Base-by-base conservation (phyloP, 2,888 invertebrate genomes). In the Netelia melanura region DNA sequence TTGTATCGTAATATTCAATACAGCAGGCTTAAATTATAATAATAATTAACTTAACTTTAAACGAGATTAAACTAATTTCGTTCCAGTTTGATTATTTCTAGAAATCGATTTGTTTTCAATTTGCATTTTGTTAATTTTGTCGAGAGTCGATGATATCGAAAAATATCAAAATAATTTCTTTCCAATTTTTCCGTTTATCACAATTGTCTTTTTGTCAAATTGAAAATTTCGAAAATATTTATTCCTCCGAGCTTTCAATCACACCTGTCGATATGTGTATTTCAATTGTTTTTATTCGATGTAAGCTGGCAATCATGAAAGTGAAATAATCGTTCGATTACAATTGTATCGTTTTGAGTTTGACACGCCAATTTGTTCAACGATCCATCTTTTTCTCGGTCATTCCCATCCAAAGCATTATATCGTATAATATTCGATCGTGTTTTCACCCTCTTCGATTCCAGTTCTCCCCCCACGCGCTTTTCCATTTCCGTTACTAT, bases 341-440 rank as follows among this genome's bases (percentile, higher is more conserved):
- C 68, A 80, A 71, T 76, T 84, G 84, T 81, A 81, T 81, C 72
- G 67, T 43, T 30, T 3, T 62, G 52, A 84, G 76, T 77, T 84
- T 84, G 81, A 81, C 84, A 81, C 84, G 81, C 68, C 81, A 84
- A 84, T 84, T 81, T 84, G 84, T 84, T 76, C 67, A 61, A 67
- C 81, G 81, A 84, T 84, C 84, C 81, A 84, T 84, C 84, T 84
- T 71, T 77, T 77, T 62, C 54, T 70, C 71, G 76, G 67, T 67
- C 80, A 62, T 67, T 65, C 71, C 21, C 23, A 38, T 75, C 30
- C 38, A 68, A 72, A 67, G 23, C 54, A 58, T 75, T 38, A 72
- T 38, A 72, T 76, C 71, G 43, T 48, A 71, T 48, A 30, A 68
- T 62, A 17, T 61, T 23, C n/a, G 14, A 21, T 58, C 62, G 25